A percentile compares a stretch with the other conserved stretches of the same genome.
Evolutionary conservation across 2,113 vertebrate species (phyloP).

Genomic region (Amphiprion percula): DNA sequence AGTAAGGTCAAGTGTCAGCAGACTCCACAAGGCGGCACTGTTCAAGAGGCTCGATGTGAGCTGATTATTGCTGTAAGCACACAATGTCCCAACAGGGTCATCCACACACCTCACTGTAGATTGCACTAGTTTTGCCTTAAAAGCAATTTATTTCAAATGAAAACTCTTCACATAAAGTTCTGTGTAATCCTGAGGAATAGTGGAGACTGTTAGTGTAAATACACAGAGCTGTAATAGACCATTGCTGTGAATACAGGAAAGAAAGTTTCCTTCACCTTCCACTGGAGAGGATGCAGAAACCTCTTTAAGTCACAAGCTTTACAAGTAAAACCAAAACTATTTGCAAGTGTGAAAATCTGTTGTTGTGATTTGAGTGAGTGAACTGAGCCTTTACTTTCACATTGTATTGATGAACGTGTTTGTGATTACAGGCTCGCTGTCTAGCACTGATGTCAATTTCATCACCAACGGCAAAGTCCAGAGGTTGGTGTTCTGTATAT

Average conservation of each 20-base stretch:
- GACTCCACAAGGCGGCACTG: slow-evolving; percentile 14
- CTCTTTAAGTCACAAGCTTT: no score
- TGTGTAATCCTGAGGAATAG: no score
- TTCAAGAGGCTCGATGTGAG: not conserved
- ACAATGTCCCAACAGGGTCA: not conserved
- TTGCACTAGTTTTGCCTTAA: not conserved
- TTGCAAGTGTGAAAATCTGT: no score
- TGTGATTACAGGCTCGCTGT: slow-evolving; percentile 84
- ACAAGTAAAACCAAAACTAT: no score
- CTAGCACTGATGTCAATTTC: slow-evolving; percentile 83
- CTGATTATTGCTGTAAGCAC: not conserved
- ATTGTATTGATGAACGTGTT: not conserved
- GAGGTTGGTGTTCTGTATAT: slow-evolving; percentile 51
- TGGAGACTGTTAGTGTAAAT: no score
- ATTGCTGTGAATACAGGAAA: no score
- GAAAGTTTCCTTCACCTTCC: no score
- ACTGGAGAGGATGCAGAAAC: no score
- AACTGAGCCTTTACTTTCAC: not conserved
- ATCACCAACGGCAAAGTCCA: slow-evolving; percentile 75
- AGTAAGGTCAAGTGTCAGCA: no score
- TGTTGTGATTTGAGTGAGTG: slow-evolving; percentile 14
- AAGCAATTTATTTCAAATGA: not conserved
- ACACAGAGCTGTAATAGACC: no score
- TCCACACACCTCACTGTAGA: not conserved
- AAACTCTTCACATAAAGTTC: not conserved